Conservation (phyloP, 1,140 invertebrate species). For the Steinernema feltiae region DNA sequence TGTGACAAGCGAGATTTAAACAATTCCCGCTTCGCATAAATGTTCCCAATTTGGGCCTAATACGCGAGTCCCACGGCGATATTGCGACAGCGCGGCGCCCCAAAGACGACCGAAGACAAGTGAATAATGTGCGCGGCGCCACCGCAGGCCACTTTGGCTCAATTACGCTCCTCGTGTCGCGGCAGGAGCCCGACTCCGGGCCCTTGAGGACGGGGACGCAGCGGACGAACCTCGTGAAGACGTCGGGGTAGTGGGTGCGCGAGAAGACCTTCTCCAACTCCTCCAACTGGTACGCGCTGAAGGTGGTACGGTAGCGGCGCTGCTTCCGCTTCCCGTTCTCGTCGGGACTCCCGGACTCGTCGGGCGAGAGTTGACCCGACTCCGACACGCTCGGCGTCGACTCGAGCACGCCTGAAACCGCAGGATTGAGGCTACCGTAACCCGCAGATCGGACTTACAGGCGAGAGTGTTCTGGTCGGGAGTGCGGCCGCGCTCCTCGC, state of each 20-base stretch:
- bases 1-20: too few relatives aligned
- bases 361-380: conserved; percentile 22
- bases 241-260: conserved; percentile 94
- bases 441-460: background rate
- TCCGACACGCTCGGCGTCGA: conserved; percentile 19
- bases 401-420: background rate
- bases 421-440: background rate
- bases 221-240: too few relatives aligned
- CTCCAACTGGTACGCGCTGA: conserved; percentile 85
- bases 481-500: background rate
- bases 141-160: background rate
- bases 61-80: background rate
- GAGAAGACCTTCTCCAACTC: conserved; percentile 93
- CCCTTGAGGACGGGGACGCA: background rate
- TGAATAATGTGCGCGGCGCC: background rate
- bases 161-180: too few relatives aligned
- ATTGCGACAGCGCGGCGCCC: background rate
- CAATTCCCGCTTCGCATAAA: too few relatives aligned
- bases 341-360: conserved; percentile 30
- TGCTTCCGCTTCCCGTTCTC: conserved; percentile 68
- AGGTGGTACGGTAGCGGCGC: conserved; percentile 81
- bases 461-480: conserved; percentile 1
- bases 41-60: too few relatives aligned
- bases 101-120: background rate
- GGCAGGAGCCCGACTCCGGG: too few relatives aligned